Evolutionary conservation across 2,797 vertebrate species (phyloP).

Genomic region (Hemibagrus guttatus): DNA sequence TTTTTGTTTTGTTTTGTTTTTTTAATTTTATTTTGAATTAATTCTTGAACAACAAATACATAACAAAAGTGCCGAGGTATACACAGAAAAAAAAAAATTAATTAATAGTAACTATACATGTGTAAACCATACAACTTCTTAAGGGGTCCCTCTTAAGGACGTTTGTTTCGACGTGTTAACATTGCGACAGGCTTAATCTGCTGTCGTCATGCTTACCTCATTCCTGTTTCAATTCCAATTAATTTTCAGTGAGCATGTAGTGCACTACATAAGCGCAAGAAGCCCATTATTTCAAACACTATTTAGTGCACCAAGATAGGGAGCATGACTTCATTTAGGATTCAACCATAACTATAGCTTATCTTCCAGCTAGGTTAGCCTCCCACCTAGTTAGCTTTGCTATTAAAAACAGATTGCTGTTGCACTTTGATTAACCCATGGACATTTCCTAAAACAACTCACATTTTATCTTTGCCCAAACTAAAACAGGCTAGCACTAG

Average conservation of each 20-base stretch:
- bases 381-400: not conserved
- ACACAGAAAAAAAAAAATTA: too few species aligned
- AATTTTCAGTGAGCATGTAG: not conserved
- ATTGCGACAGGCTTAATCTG: not conserved
- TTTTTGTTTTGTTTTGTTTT: too few species aligned
- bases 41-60: too few species aligned
- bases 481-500: not conserved
- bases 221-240: not conserved
- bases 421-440: not conserved
- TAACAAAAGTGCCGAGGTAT: too few species aligned
- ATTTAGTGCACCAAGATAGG: constrained; percentile 10
- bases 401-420: not conserved
- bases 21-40: too few species aligned
- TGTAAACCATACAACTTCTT: not conserved
- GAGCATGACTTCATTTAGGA: not conserved
- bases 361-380: not conserved
- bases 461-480: not conserved
- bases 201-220: not conserved
- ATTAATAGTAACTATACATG: too few species aligned
- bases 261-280: not conserved
- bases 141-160: constrained; percentile 22
- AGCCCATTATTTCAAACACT: not conserved
- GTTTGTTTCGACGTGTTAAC: not conserved
- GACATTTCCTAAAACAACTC: not conserved
- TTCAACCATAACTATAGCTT: not conserved